Evolutionary conservation across 2,113 vertebrate genomes (phyloP).

Genomic region (Phocoena phocoena): DNA sequence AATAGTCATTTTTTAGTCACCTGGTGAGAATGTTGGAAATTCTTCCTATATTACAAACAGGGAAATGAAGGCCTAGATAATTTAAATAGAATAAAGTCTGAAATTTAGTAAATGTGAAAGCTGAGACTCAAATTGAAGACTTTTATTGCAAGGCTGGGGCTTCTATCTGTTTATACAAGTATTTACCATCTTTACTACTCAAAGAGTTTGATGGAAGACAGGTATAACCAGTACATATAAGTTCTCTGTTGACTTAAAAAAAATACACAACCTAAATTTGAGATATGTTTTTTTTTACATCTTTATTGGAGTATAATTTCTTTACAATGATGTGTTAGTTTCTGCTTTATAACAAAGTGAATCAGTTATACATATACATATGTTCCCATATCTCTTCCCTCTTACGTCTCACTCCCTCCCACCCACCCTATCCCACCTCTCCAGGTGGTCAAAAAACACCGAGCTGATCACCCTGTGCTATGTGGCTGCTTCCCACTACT

Average conservation of each 20-base stretch:
- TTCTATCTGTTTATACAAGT: neutral
- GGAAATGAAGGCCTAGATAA: neutral
- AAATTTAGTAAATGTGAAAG: neutral
- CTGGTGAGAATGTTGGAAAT: neutral
- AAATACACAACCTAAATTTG: neutral
- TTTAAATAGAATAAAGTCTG: neutral
- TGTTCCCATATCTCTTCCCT: too few relatives aligned
- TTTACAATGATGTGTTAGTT: too few relatives aligned
- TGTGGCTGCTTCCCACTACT: too few relatives aligned
- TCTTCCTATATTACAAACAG: neutral
- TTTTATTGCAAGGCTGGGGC: neutral
- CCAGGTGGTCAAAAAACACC: too few relatives aligned
- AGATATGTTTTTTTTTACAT: too few relatives aligned
- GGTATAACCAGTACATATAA: neutral
- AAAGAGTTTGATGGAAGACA: neutral
- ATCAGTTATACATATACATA: too few relatives aligned
- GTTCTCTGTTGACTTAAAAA: neutral
- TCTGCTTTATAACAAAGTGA: too few relatives aligned
- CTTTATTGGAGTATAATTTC: too few relatives aligned
- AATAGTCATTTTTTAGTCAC: neutral
- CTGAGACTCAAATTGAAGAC: neutral
- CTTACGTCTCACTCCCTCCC: too few relatives aligned
- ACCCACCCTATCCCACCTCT: too few relatives aligned
- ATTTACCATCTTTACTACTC: neutral
- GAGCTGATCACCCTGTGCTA: too few relatives aligned